Evolutionary conservation across 2,113 vertebrate species (phyloP).

Genomic region (Crotalus viridis): DNA sequence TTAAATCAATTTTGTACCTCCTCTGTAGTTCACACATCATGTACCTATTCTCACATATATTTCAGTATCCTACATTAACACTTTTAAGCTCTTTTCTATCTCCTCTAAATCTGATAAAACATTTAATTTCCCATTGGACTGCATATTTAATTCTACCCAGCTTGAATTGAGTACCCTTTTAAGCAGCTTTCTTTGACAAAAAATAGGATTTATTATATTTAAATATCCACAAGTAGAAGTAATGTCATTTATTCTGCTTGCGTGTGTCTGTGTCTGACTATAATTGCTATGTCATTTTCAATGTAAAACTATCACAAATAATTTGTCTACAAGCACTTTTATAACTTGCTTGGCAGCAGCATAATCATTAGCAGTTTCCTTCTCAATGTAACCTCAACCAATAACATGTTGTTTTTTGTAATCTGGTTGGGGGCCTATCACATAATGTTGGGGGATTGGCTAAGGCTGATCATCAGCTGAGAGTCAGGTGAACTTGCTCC

Average conservation of each 20-base stretch:
- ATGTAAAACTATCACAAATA: background rate
- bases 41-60: background rate
- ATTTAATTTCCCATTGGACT: background rate
- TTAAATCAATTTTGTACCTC: background rate
- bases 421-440: background rate
- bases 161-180: background rate
- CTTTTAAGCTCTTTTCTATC: background rate
- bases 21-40: background rate
- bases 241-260: background rate
- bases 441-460: background rate
- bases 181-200: background rate
- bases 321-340: background rate
- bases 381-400: background rate
- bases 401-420: background rate
- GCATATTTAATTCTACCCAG: background rate
- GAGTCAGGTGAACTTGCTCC: background rate
- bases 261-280: background rate
- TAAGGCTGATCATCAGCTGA: background rate
- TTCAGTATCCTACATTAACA: background rate
- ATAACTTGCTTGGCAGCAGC: background rate
- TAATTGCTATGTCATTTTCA: background rate
- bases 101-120: background rate
- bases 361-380: background rate
- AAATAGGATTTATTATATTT: background rate
- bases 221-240: background rate